phyloP scores from a whole-genome alignment of 2,113 vertebrate genomes.

The Oreotrochilus melanogaster region DNA sequence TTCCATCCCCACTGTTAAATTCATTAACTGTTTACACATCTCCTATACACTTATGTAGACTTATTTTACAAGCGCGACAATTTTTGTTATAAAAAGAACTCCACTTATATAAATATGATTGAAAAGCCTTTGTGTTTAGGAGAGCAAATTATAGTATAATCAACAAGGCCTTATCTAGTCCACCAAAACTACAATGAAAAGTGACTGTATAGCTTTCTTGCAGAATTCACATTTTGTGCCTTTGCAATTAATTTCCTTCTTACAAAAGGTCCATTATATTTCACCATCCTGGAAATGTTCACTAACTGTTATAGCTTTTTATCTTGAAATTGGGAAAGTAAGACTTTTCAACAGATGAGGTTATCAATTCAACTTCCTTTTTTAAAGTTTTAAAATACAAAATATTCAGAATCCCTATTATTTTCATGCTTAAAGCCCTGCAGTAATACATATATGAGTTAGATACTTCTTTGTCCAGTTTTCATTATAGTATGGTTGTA shows the following conservation, averaged over 20 bases:
- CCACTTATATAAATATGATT: constrained; percentile 79
- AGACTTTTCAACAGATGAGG: constrained; percentile 66
- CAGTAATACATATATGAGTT: constrained; percentile 78
- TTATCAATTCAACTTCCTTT: constrained; percentile 71
- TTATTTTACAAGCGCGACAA: constrained; percentile 83
- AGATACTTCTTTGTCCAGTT: constrained; percentile 75
- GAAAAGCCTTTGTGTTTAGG: constrained; percentile 72
- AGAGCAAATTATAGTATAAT: constrained; percentile 62
- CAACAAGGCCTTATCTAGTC: constrained; percentile 67
- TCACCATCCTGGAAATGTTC: constrained; percentile 51
- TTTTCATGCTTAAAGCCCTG: constrained; percentile 80
- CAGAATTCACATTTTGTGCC: constrained; percentile 82
- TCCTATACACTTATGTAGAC: constrained; percentile 81
- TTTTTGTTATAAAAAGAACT: constrained; percentile 77
- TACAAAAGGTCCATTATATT: constrained; percentile 47
- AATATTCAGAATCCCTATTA: constrained; percentile 78
- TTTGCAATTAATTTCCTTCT: constrained; percentile 73
- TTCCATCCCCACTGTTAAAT: constrained; percentile 75
- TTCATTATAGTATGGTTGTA: constrained; percentile 74
- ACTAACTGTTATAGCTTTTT: constrained; percentile 39
- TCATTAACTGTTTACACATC: constrained; percentile 80
- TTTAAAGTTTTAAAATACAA: constrained; percentile 71
- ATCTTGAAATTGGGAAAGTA: constrained; percentile 67
- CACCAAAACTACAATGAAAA: constrained; percentile 75
- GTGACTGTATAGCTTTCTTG: constrained; percentile 69